Conservation (phyloP, 1,140 invertebrate species). For the Sitodiplosis mosellana region DNA sequence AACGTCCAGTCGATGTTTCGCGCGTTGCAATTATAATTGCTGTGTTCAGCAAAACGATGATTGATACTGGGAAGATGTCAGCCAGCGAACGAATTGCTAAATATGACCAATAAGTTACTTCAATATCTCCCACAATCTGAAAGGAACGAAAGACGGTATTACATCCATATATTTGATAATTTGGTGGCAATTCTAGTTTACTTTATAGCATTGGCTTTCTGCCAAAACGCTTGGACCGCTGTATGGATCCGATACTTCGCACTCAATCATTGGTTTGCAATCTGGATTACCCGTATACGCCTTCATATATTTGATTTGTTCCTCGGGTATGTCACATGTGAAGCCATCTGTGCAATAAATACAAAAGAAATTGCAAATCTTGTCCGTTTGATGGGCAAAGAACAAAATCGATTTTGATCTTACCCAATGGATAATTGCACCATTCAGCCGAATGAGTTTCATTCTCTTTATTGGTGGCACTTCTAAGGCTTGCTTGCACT, state of each 20-base stretch:
- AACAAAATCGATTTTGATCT: conserved; percentile 5
- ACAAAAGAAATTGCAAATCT: neutral
- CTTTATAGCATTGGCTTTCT: conserved; percentile 40
- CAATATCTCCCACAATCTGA: conserved; percentile 33
- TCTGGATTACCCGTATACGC: conserved; percentile 17
- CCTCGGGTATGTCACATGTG: conserved; percentile 32
- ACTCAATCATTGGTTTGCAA: conserved; percentile 38
- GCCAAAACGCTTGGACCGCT: conserved; percentile 36
- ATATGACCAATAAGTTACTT: conserved; percentile 50
- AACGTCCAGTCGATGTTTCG: conserved; percentile 56
- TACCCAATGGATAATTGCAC: conserved; percentile 35
- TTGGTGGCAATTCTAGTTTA: conserved; percentile 10
- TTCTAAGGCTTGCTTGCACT: conserved; percentile 26
- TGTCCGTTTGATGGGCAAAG: no score
- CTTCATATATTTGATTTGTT: conserved; percentile 20
- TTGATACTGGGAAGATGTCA: conserved; percentile 56
- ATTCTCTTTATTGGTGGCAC: conserved; percentile 24
- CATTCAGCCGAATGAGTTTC: conserved; percentile 21
- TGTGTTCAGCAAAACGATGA: conserved; percentile 47
- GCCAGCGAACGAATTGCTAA: conserved; percentile 46
- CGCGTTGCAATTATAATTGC: conserved; percentile 61
- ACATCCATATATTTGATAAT: no score
- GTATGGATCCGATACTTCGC: conserved; percentile 46
- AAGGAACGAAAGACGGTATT: neutral
- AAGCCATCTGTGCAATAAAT: conserved; percentile 28